Evolutionary conservation across 1,140 invertebrate species (phyloP).

Genomic region (Zaprionus capensis): DNA sequence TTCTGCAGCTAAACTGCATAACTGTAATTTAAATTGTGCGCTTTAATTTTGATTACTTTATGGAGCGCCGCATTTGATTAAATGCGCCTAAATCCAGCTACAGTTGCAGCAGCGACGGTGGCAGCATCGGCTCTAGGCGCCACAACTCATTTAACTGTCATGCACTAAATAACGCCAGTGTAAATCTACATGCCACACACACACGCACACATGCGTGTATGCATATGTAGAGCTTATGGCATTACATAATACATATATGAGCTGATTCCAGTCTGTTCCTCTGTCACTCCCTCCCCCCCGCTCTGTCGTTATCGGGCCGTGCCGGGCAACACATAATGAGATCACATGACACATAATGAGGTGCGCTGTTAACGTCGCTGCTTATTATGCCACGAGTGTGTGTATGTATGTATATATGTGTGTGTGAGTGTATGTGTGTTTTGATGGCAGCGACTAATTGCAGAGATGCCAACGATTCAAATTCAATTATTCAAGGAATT

Average conservation of each 20-base stretch:
- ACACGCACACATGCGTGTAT: constrained; percentile 14
- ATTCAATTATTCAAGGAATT: constrained; percentile 83
- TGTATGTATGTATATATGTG: constrained; percentile 32
- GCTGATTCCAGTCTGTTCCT: constrained; percentile 19
- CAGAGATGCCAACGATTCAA: constrained; percentile 73
- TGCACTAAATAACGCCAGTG: constrained; percentile 76
- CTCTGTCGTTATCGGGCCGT: not conserved
- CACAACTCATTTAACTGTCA: constrained; percentile 82
- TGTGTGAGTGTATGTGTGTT: constrained; percentile 39
- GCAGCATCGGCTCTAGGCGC: constrained; percentile 8
- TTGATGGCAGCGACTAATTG: constrained; percentile 68
- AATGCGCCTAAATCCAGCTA: constrained; percentile 58
- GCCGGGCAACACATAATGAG: constrained; percentile 64
- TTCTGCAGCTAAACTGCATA: not conserved
- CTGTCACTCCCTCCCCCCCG: not conserved
- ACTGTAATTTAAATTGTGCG: constrained; percentile 41
- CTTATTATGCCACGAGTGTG: constrained; percentile 32
- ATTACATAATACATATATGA: constrained; percentile 58
- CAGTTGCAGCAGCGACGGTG: constrained; percentile 21
- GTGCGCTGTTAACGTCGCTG: constrained; percentile 54
- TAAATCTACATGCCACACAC: constrained; percentile 64
- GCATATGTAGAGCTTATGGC: constrained; percentile 51
- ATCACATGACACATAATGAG: constrained; percentile 81
- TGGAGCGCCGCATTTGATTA: constrained; percentile 61
- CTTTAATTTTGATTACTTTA: constrained; percentile 41